Evolutionary conservation across 2,888 invertebrate species (phyloP).

Genomic region (Myopa tessellatipennis): DNA sequence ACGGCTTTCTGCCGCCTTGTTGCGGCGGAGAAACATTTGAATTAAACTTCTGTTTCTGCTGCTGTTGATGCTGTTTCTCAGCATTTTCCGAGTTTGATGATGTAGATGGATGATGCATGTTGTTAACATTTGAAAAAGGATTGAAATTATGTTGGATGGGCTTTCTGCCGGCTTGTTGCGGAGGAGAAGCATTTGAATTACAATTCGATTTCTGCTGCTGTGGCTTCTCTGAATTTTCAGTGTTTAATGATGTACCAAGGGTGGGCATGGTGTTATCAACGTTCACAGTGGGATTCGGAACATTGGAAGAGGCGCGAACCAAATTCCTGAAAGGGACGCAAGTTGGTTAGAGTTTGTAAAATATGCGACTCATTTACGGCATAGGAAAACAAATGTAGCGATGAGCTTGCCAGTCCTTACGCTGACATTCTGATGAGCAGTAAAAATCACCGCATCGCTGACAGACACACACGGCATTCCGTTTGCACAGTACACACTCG

Average conservation of each 20-base stretch:
- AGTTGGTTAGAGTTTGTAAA: neutral
- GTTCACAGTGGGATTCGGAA: neutral
- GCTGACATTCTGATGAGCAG: constrained; percentile 53
- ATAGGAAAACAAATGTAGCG: constrained; percentile 55
- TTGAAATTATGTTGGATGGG: neutral
- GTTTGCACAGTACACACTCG: constrained; percentile 48
- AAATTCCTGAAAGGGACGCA: constrained; percentile 27
- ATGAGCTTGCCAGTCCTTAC: constrained; percentile 53
- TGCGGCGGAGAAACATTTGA: too few relatives aligned
- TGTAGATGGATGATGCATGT: too few relatives aligned
- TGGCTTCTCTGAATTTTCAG: neutral
- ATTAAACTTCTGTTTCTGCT: too few relatives aligned
- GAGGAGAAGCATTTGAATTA: neutral
- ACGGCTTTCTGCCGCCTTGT: neutral
- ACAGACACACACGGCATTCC: constrained; percentile 48
- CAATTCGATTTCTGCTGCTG: neutral
- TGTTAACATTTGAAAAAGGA: neutral
- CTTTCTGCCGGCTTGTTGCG: neutral
- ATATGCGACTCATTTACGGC: constrained; percentile 49
- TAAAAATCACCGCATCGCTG: constrained; percentile 55
- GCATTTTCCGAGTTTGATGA: too few relatives aligned
- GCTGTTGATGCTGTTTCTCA: too few relatives aligned
- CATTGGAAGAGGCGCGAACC: constrained; percentile 23
- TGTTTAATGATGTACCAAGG: too few relatives aligned
- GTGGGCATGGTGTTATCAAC: neutral